Evolutionary conservation across 2,888 invertebrate species (phyloP).

Genomic region (Andrena trimmerana): DNA sequence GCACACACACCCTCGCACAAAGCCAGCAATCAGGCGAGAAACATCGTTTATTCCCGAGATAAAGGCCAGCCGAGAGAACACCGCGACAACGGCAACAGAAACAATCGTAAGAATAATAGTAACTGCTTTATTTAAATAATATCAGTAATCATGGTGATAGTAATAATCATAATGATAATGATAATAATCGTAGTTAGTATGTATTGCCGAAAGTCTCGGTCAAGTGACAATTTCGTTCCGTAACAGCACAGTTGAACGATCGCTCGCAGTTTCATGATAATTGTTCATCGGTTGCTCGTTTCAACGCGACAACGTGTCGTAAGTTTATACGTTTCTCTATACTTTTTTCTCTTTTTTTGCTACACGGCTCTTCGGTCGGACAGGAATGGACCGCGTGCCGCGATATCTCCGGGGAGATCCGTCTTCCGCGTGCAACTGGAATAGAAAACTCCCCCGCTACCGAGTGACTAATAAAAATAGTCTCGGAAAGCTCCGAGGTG

Average conservation of each 20-base stretch:
- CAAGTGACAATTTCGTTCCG: conserved; percentile 63
- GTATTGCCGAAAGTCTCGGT: conserved; percentile 72
- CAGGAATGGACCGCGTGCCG: conserved; percentile 58
- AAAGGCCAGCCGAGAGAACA: not conserved
- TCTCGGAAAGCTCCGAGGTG: not conserved
- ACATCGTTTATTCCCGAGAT: not conserved
- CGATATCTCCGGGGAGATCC: conserved; percentile 1
- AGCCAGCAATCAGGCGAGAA: not conserved
- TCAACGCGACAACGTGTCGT: conserved; percentile 13
- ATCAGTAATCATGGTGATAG: conserved; percentile 63
- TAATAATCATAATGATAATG: conserved; percentile 67
- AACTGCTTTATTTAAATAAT: conserved; percentile 74
- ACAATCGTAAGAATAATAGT: conserved; percentile 70
- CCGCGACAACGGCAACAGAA: conserved; percentile 50
- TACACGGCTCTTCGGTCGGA: not conserved
- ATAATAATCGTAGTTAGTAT: conserved; percentile 70
- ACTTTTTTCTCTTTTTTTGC: too few species aligned
- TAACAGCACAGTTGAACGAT: conserved; percentile 60
- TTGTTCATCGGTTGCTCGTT: conserved; percentile 29
- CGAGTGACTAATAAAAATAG: conserved; percentile 35
- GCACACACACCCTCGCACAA: not conserved
- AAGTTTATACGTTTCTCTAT: conserved; percentile 5
- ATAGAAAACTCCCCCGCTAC: not conserved
- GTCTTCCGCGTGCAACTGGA: not conserved
- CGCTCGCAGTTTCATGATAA: conserved; percentile 47